Conservation (phyloP, 2,888 invertebrate species). For the Orthonevra nobilis region DNA sequence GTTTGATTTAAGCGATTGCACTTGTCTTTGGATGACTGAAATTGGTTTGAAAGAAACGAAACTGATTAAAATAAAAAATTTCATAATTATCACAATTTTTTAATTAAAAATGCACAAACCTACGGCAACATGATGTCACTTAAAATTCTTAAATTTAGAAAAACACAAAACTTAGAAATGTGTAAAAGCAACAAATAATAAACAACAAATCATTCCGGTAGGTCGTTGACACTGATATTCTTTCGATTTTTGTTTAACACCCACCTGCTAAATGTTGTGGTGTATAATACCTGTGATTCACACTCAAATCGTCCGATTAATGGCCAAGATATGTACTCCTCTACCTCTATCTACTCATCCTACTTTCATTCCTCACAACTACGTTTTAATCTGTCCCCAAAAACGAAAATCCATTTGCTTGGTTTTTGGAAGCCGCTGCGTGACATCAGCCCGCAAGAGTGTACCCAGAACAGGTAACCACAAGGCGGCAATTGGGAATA, state of each 20-base stretch:
- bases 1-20: no score
- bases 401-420: neutral
- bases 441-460: constrained; percentile 42
- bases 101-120: no score
- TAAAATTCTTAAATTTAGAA: no score
- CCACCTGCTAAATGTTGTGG: constrained; percentile 46
- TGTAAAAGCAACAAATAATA: no score
- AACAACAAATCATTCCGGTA: neutral
- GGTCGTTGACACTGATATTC: constrained; percentile 41
- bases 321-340: constrained; percentile 25
- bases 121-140: no score
- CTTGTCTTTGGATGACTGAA: no score
- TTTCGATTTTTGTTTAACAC: constrained; percentile 34
- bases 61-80: no score
- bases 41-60: no score
- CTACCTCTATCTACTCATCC: constrained; percentile 26
- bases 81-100: no score
- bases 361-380: constrained; percentile 37
- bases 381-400: constrained; percentile 13
- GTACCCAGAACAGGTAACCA: constrained; percentile 25
- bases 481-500: constrained; percentile 36
- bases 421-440: neutral
- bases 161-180: no score
- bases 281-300: constrained; percentile 19
- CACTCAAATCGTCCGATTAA: constrained; percentile 17